Base-by-base conservation (phyloP, 2,113 vertebrate species). In the Enhydra lutris region DNA sequence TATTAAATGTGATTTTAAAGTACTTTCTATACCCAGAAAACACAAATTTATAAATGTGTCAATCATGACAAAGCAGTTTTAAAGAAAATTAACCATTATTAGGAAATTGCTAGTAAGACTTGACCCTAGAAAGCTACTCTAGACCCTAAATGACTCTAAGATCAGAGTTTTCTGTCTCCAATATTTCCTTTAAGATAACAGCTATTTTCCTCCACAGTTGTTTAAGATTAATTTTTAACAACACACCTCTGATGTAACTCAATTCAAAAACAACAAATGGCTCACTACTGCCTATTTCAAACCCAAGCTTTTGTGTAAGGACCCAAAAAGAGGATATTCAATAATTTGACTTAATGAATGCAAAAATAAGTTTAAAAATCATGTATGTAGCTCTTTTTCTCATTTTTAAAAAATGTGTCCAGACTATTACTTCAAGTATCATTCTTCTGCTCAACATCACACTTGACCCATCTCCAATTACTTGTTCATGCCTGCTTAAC, bases 201-300 rank as follows among this genome's bases (percentile, higher is more conserved):
- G 12, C 17, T 6, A 96, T 47, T 81, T 61, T 89, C 73, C 31
- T 57, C 50, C 24, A 61, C 13, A 90, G 57, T 2, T 50, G 4
- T 24, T 84, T 90, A 78, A 82, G 9, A 61, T 79, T 74, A 80
- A 71, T 80, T 36, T 92, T 71, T 78, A 13, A 61, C 4, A 91
- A 78, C 5, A 78, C 0, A 76, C 9, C 15, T 89, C 31, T 81
- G 52, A 89, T 67, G 52, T 65, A 23, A 71, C 18, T 94, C 21
- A 79, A 61, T 36, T 87, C 11, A 55, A 97, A 89, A 94, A 36
- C 17, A 94, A 76, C 15, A 71, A 95, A 91, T 79, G 85, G 85
- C 5, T 42, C 36, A 94, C 29, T 67, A 69, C 2, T 91, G 74
- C 18, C 67, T 78, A 55, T 78, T 76, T 73, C 6, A 63, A 86